Percentiles rank a stretch among this genome's conserved stretches.
phyloP scores from a whole-genome alignment of 2,888 invertebrate species.

The Atrina japonica region DNA sequence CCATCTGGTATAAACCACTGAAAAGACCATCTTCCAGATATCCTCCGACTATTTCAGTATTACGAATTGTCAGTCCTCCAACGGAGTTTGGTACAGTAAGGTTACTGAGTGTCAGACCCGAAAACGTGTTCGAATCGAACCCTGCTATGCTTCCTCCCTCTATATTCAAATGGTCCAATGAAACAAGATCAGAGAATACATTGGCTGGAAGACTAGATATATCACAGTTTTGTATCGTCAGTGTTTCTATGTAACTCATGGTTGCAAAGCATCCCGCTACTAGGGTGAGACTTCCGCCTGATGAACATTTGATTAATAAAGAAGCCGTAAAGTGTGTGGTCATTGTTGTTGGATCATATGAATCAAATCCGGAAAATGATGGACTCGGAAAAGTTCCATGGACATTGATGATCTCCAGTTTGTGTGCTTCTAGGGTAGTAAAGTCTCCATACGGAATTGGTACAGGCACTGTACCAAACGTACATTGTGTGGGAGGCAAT shows the following conservation, averaged over 20 bases:
- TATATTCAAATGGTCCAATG: conserved; percentile 23
- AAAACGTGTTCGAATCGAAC: conserved; percentile 21
- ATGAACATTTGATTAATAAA: conserved; percentile 49
- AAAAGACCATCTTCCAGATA: conserved; percentile 25
- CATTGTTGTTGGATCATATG: conserved; percentile 35
- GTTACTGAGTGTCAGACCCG: conserved; percentile 40
- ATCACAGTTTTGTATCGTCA: conserved; percentile 32
- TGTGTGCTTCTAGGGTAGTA: conserved; percentile 32
- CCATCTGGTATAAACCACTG: neutral
- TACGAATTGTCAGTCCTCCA: conserved; percentile 49
- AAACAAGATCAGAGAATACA: conserved; percentile 27
- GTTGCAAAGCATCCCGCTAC: conserved; percentile 33
- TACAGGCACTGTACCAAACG: neutral
- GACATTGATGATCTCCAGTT: conserved; percentile 19
- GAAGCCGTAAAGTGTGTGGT: conserved; percentile 52
- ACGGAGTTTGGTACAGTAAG: conserved; percentile 47
- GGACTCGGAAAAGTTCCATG: conserved; percentile 3
- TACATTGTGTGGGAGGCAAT: conserved; percentile 17
- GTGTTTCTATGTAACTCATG: conserved; percentile 31
- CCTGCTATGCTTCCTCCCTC: conserved; percentile 27
- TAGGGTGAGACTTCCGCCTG: conserved; percentile 32
- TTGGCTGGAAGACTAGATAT: conserved; percentile 20
- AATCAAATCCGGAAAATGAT: conserved; percentile 37
- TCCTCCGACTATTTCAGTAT: conserved; percentile 21
- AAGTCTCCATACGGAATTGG: neutral